phyloP scores from a whole-genome alignment of 2,113 vertebrate species.

The Mus spicilegus region DNA sequence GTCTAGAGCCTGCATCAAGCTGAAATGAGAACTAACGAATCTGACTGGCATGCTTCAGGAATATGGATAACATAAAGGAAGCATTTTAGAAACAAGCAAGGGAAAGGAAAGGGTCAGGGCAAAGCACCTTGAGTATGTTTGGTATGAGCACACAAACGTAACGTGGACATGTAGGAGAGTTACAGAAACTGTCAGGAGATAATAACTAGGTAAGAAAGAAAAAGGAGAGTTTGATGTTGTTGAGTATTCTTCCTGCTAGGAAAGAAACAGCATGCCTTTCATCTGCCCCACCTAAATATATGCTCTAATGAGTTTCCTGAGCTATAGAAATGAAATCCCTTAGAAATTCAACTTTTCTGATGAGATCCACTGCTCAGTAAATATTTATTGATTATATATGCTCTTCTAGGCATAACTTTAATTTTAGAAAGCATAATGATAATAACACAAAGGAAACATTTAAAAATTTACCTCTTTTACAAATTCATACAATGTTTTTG shows the following conservation, averaged over 20 bases:
- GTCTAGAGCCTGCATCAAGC: not conserved
- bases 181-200: not conserved
- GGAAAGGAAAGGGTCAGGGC: not conserved
- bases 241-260: not conserved
- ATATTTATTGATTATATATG: not conserved
- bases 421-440: not conserved
- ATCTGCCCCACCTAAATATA: not conserved
- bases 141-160: not conserved
- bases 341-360: not conserved
- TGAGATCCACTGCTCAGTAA: not conserved
- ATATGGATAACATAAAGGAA: not conserved
- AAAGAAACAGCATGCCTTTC: not conserved
- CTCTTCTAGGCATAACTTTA: not conserved
- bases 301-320: not conserved
- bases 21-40: not conserved
- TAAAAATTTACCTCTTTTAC: not conserved
- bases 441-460: not conserved
- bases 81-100: not conserved
- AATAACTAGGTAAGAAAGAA: not conserved
- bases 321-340: not conserved
- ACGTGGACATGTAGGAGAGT: not conserved
- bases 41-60: no score
- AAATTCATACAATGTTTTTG: not conserved
- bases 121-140: not conserved
- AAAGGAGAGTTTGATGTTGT: not conserved